Conservation (phyloP, 2,113 vertebrate genomes). For the Indicator maculatus region DNA sequence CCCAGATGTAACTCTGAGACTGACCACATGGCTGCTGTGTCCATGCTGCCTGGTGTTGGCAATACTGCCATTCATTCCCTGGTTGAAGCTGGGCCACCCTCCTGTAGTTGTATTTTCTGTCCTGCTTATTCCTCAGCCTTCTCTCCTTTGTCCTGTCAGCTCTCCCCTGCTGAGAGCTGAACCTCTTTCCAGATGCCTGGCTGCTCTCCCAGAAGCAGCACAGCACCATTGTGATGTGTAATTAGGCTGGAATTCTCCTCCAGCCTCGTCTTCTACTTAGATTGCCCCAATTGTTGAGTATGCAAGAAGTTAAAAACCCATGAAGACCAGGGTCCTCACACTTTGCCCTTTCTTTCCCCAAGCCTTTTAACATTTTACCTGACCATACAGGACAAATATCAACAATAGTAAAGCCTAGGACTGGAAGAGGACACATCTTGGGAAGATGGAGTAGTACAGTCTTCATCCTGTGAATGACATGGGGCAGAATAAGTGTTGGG, state of each 20-base stretch:
- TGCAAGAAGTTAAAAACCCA: not conserved
- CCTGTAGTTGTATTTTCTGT: constrained; percentile 17
- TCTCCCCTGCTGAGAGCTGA: constrained; percentile 19
- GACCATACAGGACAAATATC: not conserved
- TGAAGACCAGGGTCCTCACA: not conserved
- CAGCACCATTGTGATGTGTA: constrained; percentile 54
- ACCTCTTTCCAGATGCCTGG: constrained; percentile 69
- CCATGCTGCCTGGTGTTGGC: not conserved
- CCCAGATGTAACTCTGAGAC: not conserved
- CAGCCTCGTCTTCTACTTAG: constrained; percentile 9
- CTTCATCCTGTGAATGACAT: not conserved
- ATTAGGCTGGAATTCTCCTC: constrained; percentile 57
- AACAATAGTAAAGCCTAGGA: not conserved
- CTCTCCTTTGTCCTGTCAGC: constrained; percentile 50
- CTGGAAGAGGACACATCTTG: not conserved
- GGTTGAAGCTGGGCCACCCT: constrained; percentile 34
- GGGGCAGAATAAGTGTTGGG: not conserved
- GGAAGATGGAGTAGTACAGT: not conserved
- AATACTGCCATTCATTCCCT: not conserved
- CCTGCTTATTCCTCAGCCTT: not conserved
- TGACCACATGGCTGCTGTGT: not conserved
- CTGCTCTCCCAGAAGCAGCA: constrained; percentile 62
- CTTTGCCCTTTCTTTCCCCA: not conserved
- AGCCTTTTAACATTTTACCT: not conserved
- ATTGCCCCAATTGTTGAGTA: not conserved